These are phyloP conservation scores for Crax fasciolata DNA, from an alignment of 2,797 vertebrate genomes.

Conservation along the genomic window DNA sequence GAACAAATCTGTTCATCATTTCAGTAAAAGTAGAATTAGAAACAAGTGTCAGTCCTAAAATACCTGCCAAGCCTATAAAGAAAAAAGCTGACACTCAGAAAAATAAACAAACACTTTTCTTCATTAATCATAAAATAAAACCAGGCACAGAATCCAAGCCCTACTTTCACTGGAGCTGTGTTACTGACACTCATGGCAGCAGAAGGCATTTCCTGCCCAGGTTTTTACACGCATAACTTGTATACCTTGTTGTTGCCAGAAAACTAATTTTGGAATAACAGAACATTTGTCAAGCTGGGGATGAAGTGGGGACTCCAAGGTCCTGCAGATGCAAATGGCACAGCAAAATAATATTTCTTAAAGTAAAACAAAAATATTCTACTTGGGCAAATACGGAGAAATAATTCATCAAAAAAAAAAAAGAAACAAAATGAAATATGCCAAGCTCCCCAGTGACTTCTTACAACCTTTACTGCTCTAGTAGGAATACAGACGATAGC, in stretches of 20 bases:
- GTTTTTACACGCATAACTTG: constrained; percentile 12
- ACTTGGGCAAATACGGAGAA: neutral
- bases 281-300: constrained; percentile 27
- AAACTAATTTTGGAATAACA: constrained; percentile 38
- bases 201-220: constrained; percentile 21
- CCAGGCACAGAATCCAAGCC: neutral
- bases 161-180: neutral
- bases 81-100: neutral
- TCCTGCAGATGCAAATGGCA: neutral
- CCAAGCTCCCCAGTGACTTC: constrained; percentile 49
- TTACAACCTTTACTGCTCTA: constrained; percentile 72
- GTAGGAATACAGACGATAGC: constrained; percentile 57
- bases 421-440: constrained; percentile 37
- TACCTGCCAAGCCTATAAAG: constrained; percentile 80
- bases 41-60: constrained; percentile 82
- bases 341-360: constrained; percentile 57
- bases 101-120: neutral
- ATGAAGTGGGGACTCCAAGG: neutral
- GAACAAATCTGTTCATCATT: constrained; percentile 88
- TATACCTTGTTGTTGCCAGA: constrained; percentile 25
- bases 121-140: constrained; percentile 46
- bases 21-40: constrained; percentile 86
- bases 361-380: constrained; percentile 56
- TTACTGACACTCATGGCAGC: neutral
- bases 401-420: constrained; percentile 3